phyloP scores from a whole-genome alignment of 1,140 invertebrate genomes.

The Drosophila repleta region DNA sequence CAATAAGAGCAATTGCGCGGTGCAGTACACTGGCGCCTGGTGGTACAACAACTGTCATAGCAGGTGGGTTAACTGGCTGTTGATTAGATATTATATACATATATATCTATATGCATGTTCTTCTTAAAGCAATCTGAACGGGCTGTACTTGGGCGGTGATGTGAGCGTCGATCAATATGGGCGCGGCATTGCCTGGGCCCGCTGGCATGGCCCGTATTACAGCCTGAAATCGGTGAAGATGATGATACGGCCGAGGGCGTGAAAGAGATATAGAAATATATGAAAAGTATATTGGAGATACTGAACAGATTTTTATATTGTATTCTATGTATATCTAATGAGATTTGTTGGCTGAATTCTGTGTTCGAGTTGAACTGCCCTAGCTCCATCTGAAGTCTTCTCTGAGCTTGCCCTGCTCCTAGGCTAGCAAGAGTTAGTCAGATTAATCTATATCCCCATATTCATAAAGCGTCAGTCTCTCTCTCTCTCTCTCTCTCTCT shows the following conservation, averaged over 20 bases:
- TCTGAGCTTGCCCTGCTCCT: too few relatives aligned
- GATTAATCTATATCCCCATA: too few relatives aligned
- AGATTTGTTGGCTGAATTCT: too few relatives aligned
- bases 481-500: too few relatives aligned
- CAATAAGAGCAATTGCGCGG: background rate
- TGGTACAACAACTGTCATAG: slow-evolving; percentile 12
- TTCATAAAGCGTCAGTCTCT: too few relatives aligned
- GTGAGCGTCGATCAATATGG: background rate
- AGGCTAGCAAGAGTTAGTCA: too few relatives aligned
- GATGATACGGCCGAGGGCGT: slow-evolving; percentile 24
- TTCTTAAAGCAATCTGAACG: slow-evolving; percentile 30
- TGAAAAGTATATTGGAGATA: too few relatives aligned
- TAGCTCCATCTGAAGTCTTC: too few relatives aligned
- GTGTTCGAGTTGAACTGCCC: too few relatives aligned
- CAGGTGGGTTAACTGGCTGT: background rate
- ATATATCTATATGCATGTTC: background rate
- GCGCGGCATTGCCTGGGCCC: slow-evolving; percentile 20
- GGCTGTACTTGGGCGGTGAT: slow-evolving; percentile 24
- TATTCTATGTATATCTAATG: too few relatives aligned
- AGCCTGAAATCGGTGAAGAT: slow-evolving; percentile 21
- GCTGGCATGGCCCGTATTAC: slow-evolving; percentile 10
- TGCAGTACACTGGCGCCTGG: slow-evolving; percentile 22
- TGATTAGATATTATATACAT: background rate
- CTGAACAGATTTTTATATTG: too few relatives aligned
- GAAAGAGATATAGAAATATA: too few relatives aligned